phyloP scores from a whole-genome alignment of 2,113 vertebrate genomes.

The Pontoporia blainvillei region DNA sequence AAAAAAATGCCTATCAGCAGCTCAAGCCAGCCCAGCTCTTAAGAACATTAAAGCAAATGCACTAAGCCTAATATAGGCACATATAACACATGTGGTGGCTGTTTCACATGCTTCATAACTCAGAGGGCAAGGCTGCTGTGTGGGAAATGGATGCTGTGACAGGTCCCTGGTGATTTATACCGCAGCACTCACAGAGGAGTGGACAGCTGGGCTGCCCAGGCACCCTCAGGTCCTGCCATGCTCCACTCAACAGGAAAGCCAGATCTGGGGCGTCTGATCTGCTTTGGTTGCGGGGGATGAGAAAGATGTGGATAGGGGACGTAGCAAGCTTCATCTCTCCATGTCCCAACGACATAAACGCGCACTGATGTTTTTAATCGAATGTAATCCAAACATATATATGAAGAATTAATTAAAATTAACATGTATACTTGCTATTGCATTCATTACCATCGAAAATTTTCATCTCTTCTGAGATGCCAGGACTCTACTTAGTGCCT shows the following conservation, averaged over 20 bases:
- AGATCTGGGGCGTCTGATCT: background rate
- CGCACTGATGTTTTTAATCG: background rate
- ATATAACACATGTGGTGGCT: background rate
- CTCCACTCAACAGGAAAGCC: background rate
- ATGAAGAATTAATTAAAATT: background rate
- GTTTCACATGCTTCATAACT: constrained; percentile 45
- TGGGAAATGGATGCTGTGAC: constrained; percentile 70
- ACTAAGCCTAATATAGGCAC: constrained; percentile 35
- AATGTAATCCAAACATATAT: background rate
- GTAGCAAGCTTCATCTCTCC: background rate
- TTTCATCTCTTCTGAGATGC: background rate
- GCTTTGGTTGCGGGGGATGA: background rate
- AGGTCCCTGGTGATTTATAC: constrained; percentile 73
- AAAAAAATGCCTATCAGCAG: constrained; percentile 26
- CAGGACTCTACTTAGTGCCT: background rate
- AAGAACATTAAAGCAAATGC: constrained; percentile 31
- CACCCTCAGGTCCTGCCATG: background rate
- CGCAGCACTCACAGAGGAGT: constrained; percentile 53
- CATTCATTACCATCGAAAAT: background rate
- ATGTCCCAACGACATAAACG: background rate
- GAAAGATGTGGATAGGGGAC: fast-evolving
- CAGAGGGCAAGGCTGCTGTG: constrained; percentile 59
- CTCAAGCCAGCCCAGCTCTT: constrained; percentile 43
- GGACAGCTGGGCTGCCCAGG: background rate
- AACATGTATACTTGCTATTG: background rate